Evolutionary conservation across 2,797 vertebrate genomes (phyloP).

Genomic region (Acanthopagrus latus): DNA sequence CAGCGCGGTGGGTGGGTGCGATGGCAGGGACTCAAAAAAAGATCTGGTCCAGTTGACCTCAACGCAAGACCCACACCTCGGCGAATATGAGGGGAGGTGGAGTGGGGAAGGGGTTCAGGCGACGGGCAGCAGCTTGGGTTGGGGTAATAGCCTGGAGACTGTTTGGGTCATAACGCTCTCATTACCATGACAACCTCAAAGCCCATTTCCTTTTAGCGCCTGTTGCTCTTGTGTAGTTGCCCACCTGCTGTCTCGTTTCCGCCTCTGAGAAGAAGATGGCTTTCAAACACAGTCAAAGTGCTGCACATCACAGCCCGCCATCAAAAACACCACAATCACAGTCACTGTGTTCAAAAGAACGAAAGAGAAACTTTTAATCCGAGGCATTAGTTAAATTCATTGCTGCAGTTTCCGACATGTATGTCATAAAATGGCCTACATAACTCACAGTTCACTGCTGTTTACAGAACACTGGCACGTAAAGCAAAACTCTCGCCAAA

Average conservation of each 20-base stretch:
- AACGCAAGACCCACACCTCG: constrained; percentile 45
- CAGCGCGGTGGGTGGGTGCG: constrained; percentile 62
- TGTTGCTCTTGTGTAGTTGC: constrained; percentile 72
- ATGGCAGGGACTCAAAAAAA: constrained; percentile 69
- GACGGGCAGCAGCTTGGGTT: constrained; percentile 39
- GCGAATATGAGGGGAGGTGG: constrained; percentile 38
- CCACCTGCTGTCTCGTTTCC: constrained; percentile 73
- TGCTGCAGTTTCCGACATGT: constrained; percentile 19
- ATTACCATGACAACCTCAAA: constrained; percentile 76
- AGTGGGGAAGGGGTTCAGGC: constrained; percentile 30
- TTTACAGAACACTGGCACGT: constrained; percentile 20
- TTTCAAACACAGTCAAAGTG: constrained; percentile 60
- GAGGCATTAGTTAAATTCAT: constrained; percentile 16
- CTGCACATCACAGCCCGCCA: constrained; percentile 45
- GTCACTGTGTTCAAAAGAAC: constrained; percentile 24
- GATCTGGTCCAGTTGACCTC: constrained; percentile 61
- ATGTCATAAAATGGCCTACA: constrained; percentile 23
- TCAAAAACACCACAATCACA: constrained; percentile 32
- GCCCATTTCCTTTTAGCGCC: constrained; percentile 65
- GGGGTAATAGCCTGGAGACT: constrained; percentile 67
- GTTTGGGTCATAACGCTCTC: constrained; percentile 75
- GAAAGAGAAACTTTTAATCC: no score
- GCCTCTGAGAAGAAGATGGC: constrained; percentile 27
- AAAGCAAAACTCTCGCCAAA: no score
- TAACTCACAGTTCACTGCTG: constrained; percentile 24